Conservation (phyloP, 2,113 vertebrate species). For the Pandion haliaetus region DNA sequence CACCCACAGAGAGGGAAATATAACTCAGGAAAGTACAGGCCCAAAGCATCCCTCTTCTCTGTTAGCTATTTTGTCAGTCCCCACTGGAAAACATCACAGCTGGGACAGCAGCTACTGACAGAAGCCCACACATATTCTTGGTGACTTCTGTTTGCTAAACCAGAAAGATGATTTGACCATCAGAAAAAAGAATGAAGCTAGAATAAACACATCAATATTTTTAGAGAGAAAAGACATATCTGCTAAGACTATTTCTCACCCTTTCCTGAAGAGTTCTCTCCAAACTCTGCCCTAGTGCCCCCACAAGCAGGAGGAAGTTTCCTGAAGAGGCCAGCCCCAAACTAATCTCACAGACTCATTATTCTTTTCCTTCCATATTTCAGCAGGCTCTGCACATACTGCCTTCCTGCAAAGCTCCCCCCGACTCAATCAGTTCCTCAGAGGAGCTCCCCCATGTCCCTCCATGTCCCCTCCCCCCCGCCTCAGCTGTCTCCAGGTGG, state of each 20-base stretch:
- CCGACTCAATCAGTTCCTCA: background rate
- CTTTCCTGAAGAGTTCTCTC: background rate
- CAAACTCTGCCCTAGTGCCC: background rate
- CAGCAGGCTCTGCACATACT: accelerated
- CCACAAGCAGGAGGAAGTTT: background rate
- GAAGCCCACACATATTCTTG: background rate
- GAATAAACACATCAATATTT: background rate
- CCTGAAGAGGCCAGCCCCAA: background rate
- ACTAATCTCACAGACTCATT: background rate
- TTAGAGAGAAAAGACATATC: background rate
- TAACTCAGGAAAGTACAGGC: background rate
- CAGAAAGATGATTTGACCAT: background rate
- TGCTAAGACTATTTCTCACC: background rate
- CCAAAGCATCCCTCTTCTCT: background rate
- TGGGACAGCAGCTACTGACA: background rate
- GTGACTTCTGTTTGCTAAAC: background rate
- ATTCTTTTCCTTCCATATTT: background rate
- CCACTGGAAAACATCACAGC: background rate
- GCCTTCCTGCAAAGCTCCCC: background rate
- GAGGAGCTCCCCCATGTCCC: background rate
- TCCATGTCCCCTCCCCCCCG: accelerated
- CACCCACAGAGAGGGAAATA: background rate
- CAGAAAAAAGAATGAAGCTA: background rate
- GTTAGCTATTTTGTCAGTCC: background rate
- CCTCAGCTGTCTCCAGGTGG: background rate